Conservation (phyloP, 2,113 vertebrate genomes). For the Benitochromis conjunctus region DNA sequence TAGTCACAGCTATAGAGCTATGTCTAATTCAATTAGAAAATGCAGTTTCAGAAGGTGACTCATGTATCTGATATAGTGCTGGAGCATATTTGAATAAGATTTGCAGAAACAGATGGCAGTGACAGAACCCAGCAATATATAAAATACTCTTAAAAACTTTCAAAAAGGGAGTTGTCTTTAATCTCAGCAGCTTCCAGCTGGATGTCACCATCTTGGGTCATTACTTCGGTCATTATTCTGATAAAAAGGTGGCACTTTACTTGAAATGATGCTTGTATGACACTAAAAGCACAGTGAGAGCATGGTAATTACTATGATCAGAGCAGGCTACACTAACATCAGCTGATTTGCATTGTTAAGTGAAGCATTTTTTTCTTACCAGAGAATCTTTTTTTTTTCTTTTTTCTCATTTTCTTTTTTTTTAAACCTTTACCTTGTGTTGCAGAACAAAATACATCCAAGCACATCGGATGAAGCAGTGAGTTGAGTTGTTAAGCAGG, state of each 20-base stretch:
- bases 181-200: neutral
- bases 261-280: neutral
- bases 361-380: neutral
- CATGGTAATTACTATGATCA: neutral
- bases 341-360: neutral
- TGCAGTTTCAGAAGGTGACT: neutral
- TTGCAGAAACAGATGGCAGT: neutral
- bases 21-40: neutral
- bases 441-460: neutral
- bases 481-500: neutral
- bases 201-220: neutral
- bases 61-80: neutral
- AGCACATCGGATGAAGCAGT: neutral
- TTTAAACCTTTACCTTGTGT: neutral
- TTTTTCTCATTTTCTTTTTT: neutral
- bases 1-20: neutral
- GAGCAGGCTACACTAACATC: neutral
- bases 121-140: neutral
- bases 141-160: neutral
- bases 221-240: neutral
- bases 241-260: neutral
- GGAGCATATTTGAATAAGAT: neutral
- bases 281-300: slow-evolving; percentile 3
- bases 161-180: neutral
- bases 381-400: neutral